These are phyloP conservation scores for Aurelia sp. DNA, from an alignment of 30 jellyfish, hydroid and myxozoan species.

Conservation along the genomic window DNA sequence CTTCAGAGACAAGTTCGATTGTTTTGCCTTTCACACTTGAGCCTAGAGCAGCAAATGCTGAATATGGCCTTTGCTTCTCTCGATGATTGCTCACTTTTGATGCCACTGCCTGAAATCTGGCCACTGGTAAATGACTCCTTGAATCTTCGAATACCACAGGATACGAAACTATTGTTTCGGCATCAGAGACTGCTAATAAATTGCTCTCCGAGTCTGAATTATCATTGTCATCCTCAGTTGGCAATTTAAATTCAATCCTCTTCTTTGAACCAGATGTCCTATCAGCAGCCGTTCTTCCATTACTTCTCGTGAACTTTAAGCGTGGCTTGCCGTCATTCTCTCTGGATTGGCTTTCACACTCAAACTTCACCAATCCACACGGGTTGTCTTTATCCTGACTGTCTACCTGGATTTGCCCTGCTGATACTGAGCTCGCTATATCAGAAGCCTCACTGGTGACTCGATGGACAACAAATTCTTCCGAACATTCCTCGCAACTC, in stretches of 20 bases:
- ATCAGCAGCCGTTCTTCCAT: background rate
- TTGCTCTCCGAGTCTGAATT: background rate
- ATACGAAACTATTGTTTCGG: background rate
- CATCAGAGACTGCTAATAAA: background rate
- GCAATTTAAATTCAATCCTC: slow-evolving; percentile 6
- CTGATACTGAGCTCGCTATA: too few relatives aligned
- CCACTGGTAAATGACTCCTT: background rate
- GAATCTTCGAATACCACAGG: background rate
- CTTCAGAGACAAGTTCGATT: slow-evolving; percentile 50
- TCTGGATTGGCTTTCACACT: background rate
- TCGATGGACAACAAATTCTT: background rate
- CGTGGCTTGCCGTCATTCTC: background rate
- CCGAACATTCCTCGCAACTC: background rate
- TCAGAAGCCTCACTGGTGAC: too few relatives aligned
- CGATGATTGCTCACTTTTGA: background rate
- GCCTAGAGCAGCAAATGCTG: slow-evolving; percentile 36
- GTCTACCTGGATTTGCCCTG: background rate
- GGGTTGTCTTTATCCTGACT: background rate
- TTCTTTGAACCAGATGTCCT: background rate
- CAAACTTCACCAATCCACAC: background rate
- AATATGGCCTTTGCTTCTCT: slow-evolving; percentile 28
- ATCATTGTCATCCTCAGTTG: slow-evolving; percentile 7
- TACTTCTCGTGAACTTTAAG: too few relatives aligned
- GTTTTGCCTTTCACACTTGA: slow-evolving; percentile 22
- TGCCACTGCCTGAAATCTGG: background rate